A percentile compares a stretch with the other conserved stretches of the same genome.
These are phyloP conservation scores for Triplophysa tibetana DNA, from an alignment of 2,113 vertebrate species.

Conservation along the genomic window DNA sequence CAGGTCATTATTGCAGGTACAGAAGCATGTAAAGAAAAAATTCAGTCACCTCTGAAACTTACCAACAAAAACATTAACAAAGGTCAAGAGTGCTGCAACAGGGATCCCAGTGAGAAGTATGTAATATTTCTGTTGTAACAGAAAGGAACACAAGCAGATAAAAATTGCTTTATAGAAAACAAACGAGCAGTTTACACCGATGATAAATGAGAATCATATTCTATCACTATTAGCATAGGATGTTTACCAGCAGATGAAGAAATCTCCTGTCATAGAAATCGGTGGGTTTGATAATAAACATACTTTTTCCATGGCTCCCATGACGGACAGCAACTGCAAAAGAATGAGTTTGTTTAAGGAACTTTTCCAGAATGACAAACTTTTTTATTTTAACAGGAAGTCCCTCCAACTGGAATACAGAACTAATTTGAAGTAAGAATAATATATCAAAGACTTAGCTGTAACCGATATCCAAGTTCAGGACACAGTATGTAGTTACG, in stretches of 20 bases:
- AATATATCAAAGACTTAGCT: background rate
- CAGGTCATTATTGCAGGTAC: background rate
- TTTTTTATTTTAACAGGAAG: background rate
- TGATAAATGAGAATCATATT: background rate
- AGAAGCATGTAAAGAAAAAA: background rate
- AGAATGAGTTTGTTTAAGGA: background rate
- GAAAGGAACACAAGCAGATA: conserved; percentile 31
- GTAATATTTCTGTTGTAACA: conserved; percentile 79
- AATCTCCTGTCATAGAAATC: conserved; percentile 86
- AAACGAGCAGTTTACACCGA: background rate
- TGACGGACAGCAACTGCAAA: conserved; percentile 83
- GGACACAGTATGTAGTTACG: background rate
- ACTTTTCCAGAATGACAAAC: too few relatives aligned
- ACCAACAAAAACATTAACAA: conserved; percentile 90
- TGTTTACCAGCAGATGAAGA: conserved; percentile 81
- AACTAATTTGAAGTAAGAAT: background rate
- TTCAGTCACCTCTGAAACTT: conserved; percentile 60
- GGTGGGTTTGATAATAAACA: conserved; percentile 84
- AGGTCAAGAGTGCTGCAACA: conserved; percentile 70
- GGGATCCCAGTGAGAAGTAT: conserved; percentile 84
- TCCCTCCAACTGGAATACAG: background rate
- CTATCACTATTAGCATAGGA: background rate
- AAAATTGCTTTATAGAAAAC: background rate
- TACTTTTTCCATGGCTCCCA: conserved; percentile 81
- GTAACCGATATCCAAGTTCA: background rate